Evolutionary conservation across 1,140 invertebrate species (phyloP).

Genomic region (Nymphalis io): DNA sequence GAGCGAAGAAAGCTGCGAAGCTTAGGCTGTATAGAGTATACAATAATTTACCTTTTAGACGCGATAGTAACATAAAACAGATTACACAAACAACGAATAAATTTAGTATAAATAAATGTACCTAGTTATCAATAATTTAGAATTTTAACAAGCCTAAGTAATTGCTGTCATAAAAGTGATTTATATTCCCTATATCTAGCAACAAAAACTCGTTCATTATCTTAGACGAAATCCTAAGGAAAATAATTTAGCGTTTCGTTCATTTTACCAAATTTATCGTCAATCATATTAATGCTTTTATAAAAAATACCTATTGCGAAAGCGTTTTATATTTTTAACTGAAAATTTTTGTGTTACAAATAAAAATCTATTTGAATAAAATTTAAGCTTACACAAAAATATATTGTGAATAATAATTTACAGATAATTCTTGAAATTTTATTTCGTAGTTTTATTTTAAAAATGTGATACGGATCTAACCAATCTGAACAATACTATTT

Average conservation of each 20-base stretch:
- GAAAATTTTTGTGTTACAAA: too few relatives aligned
- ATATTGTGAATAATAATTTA: too few relatives aligned
- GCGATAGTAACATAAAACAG: too few relatives aligned
- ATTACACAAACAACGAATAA: too few relatives aligned
- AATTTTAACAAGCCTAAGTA: neutral
- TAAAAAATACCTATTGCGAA: neutral
- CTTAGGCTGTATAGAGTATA: too few relatives aligned
- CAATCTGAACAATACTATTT: neutral
- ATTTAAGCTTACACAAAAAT: neutral
- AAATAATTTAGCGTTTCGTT: slow-evolving; percentile 17
- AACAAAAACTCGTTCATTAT: slow-evolving; percentile 14
- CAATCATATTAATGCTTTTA: too few relatives aligned
- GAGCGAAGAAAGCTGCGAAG: too few relatives aligned
- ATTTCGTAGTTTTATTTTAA: too few relatives aligned
- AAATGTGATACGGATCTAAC: neutral
- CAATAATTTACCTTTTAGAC: too few relatives aligned
- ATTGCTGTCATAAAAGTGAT: slow-evolving; percentile 15
- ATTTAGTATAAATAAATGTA: too few relatives aligned
- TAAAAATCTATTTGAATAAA: too few relatives aligned
- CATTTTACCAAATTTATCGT: neutral
- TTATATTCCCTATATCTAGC: slow-evolving; percentile 12
- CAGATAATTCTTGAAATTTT: too few relatives aligned
- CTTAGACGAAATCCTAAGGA: slow-evolving; percentile 7
- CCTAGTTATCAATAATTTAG: neutral
- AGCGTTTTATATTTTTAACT: neutral